These are phyloP conservation scores for Mionectes olivaceus DNA, from an alignment of 2,797 vertebrate species.

Conservation along the genomic window DNA sequence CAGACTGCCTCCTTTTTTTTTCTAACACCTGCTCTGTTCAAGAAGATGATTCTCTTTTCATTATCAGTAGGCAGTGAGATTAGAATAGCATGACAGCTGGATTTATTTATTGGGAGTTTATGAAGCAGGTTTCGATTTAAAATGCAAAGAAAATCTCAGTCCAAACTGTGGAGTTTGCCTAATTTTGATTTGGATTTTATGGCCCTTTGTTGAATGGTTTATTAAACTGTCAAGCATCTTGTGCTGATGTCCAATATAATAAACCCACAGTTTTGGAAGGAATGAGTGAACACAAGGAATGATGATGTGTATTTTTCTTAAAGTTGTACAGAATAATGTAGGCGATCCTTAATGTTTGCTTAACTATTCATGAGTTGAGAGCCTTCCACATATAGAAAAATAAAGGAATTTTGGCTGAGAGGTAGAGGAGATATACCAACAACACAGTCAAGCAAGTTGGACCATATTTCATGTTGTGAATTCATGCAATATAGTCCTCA, in stretches of 20 bases:
- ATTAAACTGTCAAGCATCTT: background rate
- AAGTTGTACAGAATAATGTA: background rate
- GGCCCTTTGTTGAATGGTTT: background rate
- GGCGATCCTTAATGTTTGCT: background rate
- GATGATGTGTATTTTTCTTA: background rate
- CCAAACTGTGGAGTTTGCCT: background rate
- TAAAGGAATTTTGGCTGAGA: background rate
- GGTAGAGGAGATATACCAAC: background rate
- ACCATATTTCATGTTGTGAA: background rate
- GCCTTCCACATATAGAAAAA: background rate
- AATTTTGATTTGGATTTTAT: background rate
- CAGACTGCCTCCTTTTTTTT: constrained; percentile 5
- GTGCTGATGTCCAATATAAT: background rate
- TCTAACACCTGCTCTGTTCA: constrained; percentile 45
- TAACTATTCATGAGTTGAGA: background rate
- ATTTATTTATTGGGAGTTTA: background rate
- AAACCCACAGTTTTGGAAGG: background rate
- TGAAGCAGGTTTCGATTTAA: background rate
- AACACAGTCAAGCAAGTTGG: background rate
- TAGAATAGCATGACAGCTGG: background rate
- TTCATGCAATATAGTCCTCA: background rate
- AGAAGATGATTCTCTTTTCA: constrained; percentile 13
- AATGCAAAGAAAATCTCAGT: background rate
- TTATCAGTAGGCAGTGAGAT: background rate
- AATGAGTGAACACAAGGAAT: background rate